phyloP scores from a whole-genome alignment of 2,113 vertebrate species.

The Lophotis ruficrista region DNA sequence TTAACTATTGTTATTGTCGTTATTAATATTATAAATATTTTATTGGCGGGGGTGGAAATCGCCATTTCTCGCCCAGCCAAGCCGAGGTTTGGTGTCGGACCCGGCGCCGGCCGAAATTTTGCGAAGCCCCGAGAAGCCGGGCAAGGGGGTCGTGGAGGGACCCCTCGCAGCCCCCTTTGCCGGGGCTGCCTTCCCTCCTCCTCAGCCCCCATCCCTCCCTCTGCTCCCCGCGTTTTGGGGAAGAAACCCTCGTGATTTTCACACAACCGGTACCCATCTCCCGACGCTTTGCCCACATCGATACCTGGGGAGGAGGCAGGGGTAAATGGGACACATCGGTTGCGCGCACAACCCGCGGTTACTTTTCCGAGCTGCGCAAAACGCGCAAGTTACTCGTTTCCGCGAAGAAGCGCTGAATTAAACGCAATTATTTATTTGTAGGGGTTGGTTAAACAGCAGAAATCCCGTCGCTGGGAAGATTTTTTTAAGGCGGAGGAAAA shows the following conservation, averaged over 20 bases:
- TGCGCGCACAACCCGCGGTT: not conserved
- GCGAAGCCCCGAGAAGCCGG: not conserved
- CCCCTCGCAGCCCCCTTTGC: rapidly evolving
- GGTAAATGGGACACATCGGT: not conserved
- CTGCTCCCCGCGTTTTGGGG: not conserved
- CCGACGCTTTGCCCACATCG: not conserved
- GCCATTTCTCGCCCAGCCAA: not conserved
- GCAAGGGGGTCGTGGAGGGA: rapidly evolving
- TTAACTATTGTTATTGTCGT: not conserved
- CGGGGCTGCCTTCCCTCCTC: not conserved
- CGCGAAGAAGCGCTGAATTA: not conserved
- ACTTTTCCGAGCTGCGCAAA: not conserved
- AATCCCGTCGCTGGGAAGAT: not conserved
- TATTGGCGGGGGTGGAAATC: not conserved
- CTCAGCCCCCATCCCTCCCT: not conserved
- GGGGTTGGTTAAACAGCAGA: not conserved
- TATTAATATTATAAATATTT: not conserved
- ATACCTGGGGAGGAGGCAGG: not conserved
- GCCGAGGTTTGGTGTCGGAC: not conserved
- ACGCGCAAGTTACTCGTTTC: not conserved
- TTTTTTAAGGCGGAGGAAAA: not conserved
- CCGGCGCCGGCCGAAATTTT: not conserved
- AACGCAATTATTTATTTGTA: not conserved
- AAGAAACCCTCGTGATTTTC: not conserved
- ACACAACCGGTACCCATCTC: not conserved